phyloP scores from a whole-genome alignment of 1,140 invertebrate species.

The Drosophila sp. region DNA sequence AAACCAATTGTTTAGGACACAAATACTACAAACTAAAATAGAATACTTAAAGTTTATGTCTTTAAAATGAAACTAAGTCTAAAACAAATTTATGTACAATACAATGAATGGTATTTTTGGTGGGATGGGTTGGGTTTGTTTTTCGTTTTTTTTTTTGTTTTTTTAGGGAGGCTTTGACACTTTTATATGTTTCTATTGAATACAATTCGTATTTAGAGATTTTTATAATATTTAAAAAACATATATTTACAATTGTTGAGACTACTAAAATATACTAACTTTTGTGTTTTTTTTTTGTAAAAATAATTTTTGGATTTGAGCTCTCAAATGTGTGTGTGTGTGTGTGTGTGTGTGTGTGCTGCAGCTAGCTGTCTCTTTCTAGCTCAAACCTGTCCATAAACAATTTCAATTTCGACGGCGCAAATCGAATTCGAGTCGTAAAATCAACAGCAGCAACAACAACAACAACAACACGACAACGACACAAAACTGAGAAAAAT shows the following conservation, averaged over 20 bases:
- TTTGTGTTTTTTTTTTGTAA: constrained; percentile 50
- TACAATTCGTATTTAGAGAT: constrained; percentile 17
- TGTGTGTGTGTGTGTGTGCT: constrained; percentile 22
- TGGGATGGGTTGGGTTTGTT: constrained; percentile 32
- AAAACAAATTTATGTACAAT: constrained; percentile 47
- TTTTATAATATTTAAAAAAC: constrained; percentile 27
- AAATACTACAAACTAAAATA: constrained; percentile 45
- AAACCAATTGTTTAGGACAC: constrained; percentile 54
- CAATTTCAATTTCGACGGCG: constrained; percentile 52
- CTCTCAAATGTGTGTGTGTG: constrained; percentile 54
- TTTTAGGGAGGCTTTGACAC: neutral
- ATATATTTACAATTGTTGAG: constrained; percentile 60
- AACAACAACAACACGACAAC: constrained; percentile 66
- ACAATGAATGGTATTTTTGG: constrained; percentile 30
- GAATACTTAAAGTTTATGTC: constrained; percentile 35
- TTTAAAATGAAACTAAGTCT: constrained; percentile 32
- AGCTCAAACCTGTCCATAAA: constrained; percentile 55
- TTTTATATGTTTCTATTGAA: neutral
- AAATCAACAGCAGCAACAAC: constrained; percentile 47
- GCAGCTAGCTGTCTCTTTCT: constrained; percentile 64
- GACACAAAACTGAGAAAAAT: constrained; percentile 40
- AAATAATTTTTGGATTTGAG: constrained; percentile 80
- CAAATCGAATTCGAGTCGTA: constrained; percentile 51
- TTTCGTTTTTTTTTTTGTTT: constrained; percentile 3
- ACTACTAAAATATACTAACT: constrained; percentile 37